These are phyloP conservation scores for Penaeus japonicus DNA, from an alignment of 1,140 invertebrate species.

Conservation along the genomic window DNA sequence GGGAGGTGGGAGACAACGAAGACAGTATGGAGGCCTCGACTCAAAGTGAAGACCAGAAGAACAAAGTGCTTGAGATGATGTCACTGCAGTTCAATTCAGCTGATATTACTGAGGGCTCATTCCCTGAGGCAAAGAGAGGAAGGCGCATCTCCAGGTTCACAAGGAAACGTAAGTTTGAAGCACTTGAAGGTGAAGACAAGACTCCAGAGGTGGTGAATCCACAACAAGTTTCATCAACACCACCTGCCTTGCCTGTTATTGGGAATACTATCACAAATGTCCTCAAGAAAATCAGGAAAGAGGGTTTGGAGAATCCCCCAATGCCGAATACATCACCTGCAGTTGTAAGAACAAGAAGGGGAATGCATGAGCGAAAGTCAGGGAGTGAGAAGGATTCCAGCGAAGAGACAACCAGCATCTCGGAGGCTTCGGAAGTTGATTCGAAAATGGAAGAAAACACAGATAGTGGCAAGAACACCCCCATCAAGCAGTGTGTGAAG, in stretches of 20 bases:
- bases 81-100: slow-evolving; percentile 56
- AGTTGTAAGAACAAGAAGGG: slow-evolving; percentile 21
- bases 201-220: not conserved
- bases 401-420: slow-evolving; percentile 33
- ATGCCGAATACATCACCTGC: not conserved
- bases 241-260: not conserved
- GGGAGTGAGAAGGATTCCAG: slow-evolving; percentile 54
- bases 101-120: slow-evolving; percentile 36
- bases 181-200: slow-evolving; percentile 21
- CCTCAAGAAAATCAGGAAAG: slow-evolving; percentile 47
- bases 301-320: not conserved
- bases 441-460: slow-evolving; percentile 33
- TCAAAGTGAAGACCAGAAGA: slow-evolving; percentile 45
- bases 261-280: slow-evolving; percentile 26
- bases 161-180: slow-evolving; percentile 40
- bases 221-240: not conserved
- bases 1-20: slow-evolving; percentile 17
- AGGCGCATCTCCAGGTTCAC: slow-evolving; percentile 28
- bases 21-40: slow-evolving; percentile 8
- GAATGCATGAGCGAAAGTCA: slow-evolving; percentile 27
- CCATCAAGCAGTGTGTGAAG: not conserved
- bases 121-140: slow-evolving; percentile 29
- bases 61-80: slow-evolving; percentile 56
- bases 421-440: slow-evolving; percentile 42
- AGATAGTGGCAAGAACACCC: slow-evolving; percentile 7